A percentile compares a stretch with the other conserved stretches of the same genome.
Conservation (phyloP, 2,888 invertebrate genomes). For the Polydrusus tereticollis region DNA sequence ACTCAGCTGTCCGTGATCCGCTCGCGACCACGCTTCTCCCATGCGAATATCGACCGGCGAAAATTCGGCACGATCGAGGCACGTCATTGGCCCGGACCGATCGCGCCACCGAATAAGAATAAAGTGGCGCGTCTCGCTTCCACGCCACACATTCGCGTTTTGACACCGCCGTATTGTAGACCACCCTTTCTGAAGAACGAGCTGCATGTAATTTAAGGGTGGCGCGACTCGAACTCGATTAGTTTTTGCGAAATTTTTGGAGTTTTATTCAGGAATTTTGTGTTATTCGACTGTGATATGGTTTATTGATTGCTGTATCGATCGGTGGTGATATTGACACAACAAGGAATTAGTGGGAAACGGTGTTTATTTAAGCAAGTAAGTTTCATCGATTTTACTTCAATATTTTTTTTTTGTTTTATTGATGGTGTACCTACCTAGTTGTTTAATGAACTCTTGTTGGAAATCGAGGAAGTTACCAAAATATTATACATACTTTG, state of each 20-base stretch:
- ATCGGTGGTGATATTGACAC: neutral
- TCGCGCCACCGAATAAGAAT: slow-evolving; percentile 47
- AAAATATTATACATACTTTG: too few species aligned
- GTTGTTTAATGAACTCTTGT: too few species aligned
- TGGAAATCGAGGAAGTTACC: too few species aligned
- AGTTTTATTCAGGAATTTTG: slow-evolving; percentile 32
- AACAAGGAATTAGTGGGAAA: neutral
- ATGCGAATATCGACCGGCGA: slow-evolving; percentile 47
- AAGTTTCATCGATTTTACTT: neutral
- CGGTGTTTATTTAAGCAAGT: neutral
- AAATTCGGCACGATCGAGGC: slow-evolving; percentile 46
- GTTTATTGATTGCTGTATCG: neutral
- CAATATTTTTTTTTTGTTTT: neutral
- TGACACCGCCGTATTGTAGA: slow-evolving; percentile 14
- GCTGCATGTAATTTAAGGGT: neutral
- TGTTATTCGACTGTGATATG: slow-evolving; percentile 36
- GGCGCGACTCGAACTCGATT: neutral
- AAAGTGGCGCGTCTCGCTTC: slow-evolving; percentile 46
- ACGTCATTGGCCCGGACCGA: slow-evolving; percentile 45
- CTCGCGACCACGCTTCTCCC: slow-evolving; percentile 39
- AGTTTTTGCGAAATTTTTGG: slow-evolving; percentile 9
- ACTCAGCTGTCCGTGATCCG: slow-evolving; percentile 36
- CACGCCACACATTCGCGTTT: slow-evolving; percentile 37
- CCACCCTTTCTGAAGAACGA: slow-evolving; percentile 22
- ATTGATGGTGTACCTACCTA: too few species aligned